Conservation (phyloP, 2,888 invertebrate species). For the Rhopalosiphum nymphaeae region DNA sequence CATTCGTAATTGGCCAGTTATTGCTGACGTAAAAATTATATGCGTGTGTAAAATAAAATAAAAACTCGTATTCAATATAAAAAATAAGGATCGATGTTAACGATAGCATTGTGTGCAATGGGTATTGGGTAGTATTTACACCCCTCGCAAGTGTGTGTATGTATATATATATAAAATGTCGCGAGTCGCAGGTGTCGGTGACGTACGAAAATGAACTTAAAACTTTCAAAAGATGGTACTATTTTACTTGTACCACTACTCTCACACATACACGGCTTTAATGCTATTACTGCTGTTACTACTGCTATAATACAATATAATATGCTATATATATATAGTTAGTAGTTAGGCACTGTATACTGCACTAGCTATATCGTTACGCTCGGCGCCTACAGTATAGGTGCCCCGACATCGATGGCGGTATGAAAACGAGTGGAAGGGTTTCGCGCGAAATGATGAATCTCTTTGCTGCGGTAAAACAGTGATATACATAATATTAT, state of each 20-base stretch:
- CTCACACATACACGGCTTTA: background rate
- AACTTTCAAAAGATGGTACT: constrained; percentile 7
- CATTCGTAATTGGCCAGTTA: background rate
- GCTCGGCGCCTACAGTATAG: background rate
- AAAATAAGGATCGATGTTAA: background rate
- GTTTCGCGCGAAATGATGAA: background rate
- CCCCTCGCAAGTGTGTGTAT: background rate
- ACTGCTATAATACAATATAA: background rate
- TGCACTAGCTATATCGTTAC: background rate
- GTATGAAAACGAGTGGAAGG: background rate
- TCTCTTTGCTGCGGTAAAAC: background rate
- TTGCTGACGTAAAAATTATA: background rate
- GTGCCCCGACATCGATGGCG: background rate
- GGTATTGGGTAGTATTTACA: background rate
- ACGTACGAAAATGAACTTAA: background rate
- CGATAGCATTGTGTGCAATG: background rate
- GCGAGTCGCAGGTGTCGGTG: constrained; percentile 1
- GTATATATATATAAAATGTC: background rate
- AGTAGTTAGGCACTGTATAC: background rate
- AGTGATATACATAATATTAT: background rate
- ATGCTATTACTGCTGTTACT: background rate
- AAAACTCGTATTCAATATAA: background rate
- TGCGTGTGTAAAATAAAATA: background rate
- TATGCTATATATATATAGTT: background rate
- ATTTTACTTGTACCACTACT: background rate